Evolutionary conservation across 2,888 invertebrate species (phyloP).

Genomic region (Conus canariensis): DNA sequence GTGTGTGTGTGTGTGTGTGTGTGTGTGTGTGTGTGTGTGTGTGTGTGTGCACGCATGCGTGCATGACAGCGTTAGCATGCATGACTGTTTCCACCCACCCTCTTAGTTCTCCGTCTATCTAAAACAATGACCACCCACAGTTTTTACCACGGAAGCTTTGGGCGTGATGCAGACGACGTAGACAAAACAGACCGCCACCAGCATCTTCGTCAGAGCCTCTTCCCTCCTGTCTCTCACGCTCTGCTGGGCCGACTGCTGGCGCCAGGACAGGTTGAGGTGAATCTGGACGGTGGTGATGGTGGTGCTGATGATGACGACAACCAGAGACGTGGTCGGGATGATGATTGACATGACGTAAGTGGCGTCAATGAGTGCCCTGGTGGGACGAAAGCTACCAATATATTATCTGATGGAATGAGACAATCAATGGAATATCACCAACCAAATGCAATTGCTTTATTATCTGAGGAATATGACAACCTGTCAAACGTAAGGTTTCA

Average conservation of each 20-base stretch:
- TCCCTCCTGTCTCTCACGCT: background rate
- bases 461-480: no score
- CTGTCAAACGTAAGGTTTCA: no score
- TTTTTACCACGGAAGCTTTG: background rate
- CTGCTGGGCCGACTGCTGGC: background rate
- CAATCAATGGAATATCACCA: no score
- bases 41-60: no score
- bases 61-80: no score
- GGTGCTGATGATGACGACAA: background rate
- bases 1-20: no score
- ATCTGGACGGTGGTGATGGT: background rate
- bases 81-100: no score
- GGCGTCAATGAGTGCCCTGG: slow-evolving; percentile 18
- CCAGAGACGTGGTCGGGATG: background rate
- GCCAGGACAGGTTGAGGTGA: background rate
- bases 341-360: background rate
- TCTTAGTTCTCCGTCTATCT: background rate
- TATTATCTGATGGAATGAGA: no score
- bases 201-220: background rate
- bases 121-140: background rate
- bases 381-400: no score
- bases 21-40: no score
- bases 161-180: background rate
- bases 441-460: no score
- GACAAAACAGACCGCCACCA: no score